phyloP scores from a whole-genome alignment of 1,140 invertebrate genomes.

The Aphelenchoides besseyi region DNA sequence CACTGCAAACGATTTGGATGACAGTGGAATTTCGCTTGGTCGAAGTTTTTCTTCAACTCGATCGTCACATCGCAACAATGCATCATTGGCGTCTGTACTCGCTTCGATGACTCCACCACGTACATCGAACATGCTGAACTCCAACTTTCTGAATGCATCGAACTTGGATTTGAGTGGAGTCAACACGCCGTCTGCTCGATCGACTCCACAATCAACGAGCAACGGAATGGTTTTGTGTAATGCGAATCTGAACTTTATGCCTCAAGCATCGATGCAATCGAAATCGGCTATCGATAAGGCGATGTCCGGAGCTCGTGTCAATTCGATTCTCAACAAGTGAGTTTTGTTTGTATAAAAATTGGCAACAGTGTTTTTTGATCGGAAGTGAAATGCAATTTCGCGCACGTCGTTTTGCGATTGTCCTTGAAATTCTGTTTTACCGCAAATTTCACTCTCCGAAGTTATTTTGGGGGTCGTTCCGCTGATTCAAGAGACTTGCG shows the following conservation, averaged over 20 bases:
- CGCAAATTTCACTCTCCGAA: constrained; percentile 5
- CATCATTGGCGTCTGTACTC: not conserved
- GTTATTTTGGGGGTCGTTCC: not conserved
- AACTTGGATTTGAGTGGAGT: constrained; percentile 6
- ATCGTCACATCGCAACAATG: not conserved
- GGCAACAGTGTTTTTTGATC: too few relatives aligned
- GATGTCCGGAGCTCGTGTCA: constrained; percentile 22
- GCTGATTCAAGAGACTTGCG: not conserved
- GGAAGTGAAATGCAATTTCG: too few relatives aligned
- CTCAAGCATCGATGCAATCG: constrained; percentile 6
- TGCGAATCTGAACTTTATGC: not conserved
- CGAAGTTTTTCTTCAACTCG: constrained; percentile 11
- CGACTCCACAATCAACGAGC: constrained; percentile 4
- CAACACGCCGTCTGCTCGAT: not conserved
- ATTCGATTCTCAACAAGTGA: constrained; percentile 41
- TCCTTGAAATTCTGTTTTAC: constrained; percentile 8
- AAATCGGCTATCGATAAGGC: constrained; percentile 30
- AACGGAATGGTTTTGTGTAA: not conserved
- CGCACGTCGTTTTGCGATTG: not conserved
- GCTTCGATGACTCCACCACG: not conserved
- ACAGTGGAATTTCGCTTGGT: constrained; percentile 12
- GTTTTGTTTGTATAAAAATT: constrained; percentile 13
- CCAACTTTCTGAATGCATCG: not conserved
- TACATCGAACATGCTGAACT: constrained; percentile 1
- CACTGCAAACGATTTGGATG: constrained; percentile 17